These are phyloP conservation scores for Anniella stebbinsi DNA, from an alignment of 2,797 vertebrate genomes.

Conservation along the genomic window DNA sequence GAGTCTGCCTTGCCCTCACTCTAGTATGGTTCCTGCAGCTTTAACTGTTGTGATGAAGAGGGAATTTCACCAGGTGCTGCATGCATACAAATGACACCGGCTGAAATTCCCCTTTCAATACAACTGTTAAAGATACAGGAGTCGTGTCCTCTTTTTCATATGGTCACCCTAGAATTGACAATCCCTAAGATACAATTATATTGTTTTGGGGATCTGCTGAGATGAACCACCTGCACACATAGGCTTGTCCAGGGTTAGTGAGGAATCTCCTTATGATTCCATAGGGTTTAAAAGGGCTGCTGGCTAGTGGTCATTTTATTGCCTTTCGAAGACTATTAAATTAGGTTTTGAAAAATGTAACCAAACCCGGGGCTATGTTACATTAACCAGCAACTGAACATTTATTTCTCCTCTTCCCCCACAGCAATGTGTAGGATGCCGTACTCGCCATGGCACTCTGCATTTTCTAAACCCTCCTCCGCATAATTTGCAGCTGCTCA, in stretches of 20 bases:
- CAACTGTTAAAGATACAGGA: too few species aligned
- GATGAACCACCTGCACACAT: constrained; percentile 42
- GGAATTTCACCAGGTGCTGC: too few species aligned
- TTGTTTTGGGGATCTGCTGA: constrained; percentile 45
- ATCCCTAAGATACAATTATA: constrained; percentile 46
- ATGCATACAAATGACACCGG: too few species aligned
- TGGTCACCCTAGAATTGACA: constrained; percentile 13
- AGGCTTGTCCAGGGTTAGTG: constrained; percentile 19
- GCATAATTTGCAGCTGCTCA: neutral
- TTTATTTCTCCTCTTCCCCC: neutral
- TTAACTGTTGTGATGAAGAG: too few species aligned
- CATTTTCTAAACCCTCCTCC: neutral
- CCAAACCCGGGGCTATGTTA: neutral
- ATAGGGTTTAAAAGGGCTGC: constrained; percentile 41
- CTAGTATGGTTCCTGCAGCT: too few species aligned
- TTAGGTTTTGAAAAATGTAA: neutral
- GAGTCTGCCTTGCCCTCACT: too few species aligned
- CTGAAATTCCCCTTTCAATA: too few species aligned
- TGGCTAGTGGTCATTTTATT: neutral
- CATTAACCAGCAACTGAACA: neutral
- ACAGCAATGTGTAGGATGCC: neutral
- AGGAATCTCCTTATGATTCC: rapidly evolving
- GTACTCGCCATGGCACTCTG: neutral
- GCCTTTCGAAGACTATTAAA: neutral
- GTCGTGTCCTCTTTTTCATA: too few species aligned